Evolutionary conservation across 2,797 vertebrate species (phyloP), one percentile per base, ranked within the genome.

Genomic region (Anas bernieri): DNA sequence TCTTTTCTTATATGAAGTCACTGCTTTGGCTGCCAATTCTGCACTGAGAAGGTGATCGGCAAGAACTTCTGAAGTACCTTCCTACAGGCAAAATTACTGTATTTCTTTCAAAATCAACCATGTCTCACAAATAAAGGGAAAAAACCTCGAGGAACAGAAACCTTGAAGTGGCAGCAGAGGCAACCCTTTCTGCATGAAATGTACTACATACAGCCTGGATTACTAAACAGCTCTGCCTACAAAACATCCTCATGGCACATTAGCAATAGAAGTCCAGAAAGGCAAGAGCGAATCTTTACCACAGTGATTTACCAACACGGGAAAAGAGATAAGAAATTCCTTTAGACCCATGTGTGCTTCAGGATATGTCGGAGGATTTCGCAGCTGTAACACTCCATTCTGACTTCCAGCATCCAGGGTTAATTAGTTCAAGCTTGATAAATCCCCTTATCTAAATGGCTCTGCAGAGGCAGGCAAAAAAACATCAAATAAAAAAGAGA

Each of bases 351-450:
- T 25, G 48, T 74, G 63, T 78, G 78, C 72, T 86, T 82, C 85
- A 64, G 92, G 80, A 45, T 61, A 79, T 91, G 43, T 25, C 70
- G 58, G 63, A 88, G 61, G 77, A 86, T 88, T 94, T 94, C 87
- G 90, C 83, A 96, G 91, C 70, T 86, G 93, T 67, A 93, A 84
- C 33, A 16, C 89, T 86, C 86, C 73, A 77, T n/a, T 83, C 80
- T 62, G 77, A 86, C 89, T 93, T 88, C 92, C 88, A 90, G 91
- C 80, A 94, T 88, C 75, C 75, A 82, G 83, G 83, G 92, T 93
- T 96, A 97, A 93, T 95, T 93, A 96, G 83, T 92, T 95, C 91
- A 95, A 95, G 94, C 94, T 86, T 93, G 92, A 93, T 95, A 97
- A 95, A 93, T 86, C 77, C 83, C 77, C 89, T 96, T 96, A 96